Evolutionary conservation across 1,140 invertebrate genomes (phyloP), one percentile per base, ranked within the genome.

Genomic region (Platyura marginata): DNA sequence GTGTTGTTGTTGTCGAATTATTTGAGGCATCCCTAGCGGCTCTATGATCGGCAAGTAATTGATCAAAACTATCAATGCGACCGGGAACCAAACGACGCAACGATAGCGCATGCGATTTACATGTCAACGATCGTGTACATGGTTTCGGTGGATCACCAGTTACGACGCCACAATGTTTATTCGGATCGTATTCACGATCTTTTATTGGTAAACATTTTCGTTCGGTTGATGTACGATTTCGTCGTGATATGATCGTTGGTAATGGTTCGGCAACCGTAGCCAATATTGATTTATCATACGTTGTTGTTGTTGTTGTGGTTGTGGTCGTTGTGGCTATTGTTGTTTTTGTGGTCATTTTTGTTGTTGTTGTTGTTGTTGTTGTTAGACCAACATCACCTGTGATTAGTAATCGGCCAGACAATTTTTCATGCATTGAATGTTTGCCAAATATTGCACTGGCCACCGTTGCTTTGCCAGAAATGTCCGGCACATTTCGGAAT

Each of bases 121-220:
- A 89, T 1, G 83, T 87, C 11, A 87, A 66, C 10, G 81, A 86
- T 21, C 83, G 64, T 19, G 81, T 85, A 56, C 84, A 89, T 0
- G 76, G 77, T 51, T 79, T 80, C 6, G 6, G 6, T 18, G 13
- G 21, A 22, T 40, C 21, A 6, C 21, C 21, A 42, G 72, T 72
- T 49, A 69, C 65, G 2, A 85, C 82, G 2, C 83, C 84, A 59
- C 84, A 88, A 52, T 88, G 84, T 41, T 79, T 74, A 50, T 87
- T 76, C 3, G 82, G 72, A 57, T 86, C 79, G 61, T 82, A 88
- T 51, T 82, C 78, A 42, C 81, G 66, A 41, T 75, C 67, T 21
- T 62, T 56, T 43, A 51, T 44, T 47, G 63, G 39, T 47, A 56
- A 44, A 13, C 43, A 45, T 16, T 25, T 35, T 9, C 21, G 18